Percentiles rank a stretch among this genome's conserved stretches.
Conservation (phyloP, 2,888 invertebrate genomes). For the Alloscopus bannaensis region DNA sequence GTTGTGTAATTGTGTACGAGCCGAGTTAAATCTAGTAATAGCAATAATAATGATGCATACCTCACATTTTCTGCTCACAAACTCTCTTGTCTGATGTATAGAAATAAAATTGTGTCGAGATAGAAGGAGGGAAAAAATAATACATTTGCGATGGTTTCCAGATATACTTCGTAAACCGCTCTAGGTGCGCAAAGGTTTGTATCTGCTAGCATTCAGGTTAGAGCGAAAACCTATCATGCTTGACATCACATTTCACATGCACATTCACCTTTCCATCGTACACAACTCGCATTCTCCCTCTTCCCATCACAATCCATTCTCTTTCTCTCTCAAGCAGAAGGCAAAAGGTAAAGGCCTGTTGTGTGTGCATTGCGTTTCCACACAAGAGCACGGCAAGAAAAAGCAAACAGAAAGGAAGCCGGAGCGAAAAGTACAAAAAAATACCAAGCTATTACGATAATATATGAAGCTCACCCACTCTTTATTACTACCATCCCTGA, state of each 20-base stretch:
- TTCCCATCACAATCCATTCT: constrained; percentile 25
- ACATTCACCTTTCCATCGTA: constrained; percentile 48
- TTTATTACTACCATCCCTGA: constrained; percentile 4
- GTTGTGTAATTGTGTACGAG: too few species aligned
- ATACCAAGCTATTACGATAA: neutral
- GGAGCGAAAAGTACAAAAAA: too few species aligned
- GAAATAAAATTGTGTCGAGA: too few species aligned
- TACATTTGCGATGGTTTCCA: too few species aligned
- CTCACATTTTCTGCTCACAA: constrained; percentile 4
- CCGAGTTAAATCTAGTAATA: constrained; percentile 36
- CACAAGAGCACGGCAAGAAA: neutral
- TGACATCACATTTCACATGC: constrained; percentile 52
- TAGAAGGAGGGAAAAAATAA: too few species aligned
- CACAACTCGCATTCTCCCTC: too few species aligned
- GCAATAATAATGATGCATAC: constrained; percentile 4
- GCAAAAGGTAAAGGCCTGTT: neutral
- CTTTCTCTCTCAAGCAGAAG: neutral
- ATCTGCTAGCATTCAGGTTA: too few species aligned
- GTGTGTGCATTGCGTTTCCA: too few species aligned
- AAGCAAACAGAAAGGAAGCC: constrained; percentile 6
- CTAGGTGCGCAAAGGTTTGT: too few species aligned
- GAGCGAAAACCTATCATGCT: constrained; percentile 42
- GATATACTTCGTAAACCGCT: too few species aligned
- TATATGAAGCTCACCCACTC: constrained; percentile 5
- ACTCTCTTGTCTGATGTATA: too few species aligned